Conservation (phyloP, 1,140 invertebrate genomes). For the Cyclina sinensis region DNA sequence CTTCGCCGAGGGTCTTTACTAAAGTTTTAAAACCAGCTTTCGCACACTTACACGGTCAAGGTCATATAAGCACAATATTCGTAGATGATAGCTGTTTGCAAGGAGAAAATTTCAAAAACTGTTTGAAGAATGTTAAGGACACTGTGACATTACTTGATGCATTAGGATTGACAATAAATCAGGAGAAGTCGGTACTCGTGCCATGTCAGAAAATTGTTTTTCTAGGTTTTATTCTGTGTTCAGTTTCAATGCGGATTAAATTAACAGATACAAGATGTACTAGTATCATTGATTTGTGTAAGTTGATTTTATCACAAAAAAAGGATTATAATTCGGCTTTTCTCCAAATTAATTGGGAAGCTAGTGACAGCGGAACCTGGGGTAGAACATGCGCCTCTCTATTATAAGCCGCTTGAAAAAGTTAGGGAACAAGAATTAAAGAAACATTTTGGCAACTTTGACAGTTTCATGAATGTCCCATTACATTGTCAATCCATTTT, state of each 20-base stretch:
- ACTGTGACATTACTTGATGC: conserved; percentile 22
- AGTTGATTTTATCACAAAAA: background rate
- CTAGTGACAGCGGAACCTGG: conserved; percentile 22
- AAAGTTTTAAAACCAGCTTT: conserved; percentile 70
- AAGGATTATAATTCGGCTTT: background rate
- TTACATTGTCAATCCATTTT: too few species aligned
- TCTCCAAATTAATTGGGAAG: conserved; percentile 11
- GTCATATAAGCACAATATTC: conserved; percentile 44
- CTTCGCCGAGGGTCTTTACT: conserved; percentile 68
- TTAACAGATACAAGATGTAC: background rate
- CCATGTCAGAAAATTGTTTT: too few species aligned
- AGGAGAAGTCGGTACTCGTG: conserved; percentile 9
- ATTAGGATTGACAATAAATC: conserved; percentile 55
- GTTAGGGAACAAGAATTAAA: background rate
- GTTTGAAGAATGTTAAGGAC: conserved; percentile 34
- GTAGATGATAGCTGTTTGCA: conserved; percentile 66
- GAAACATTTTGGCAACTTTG: background rate
- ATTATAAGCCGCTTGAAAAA: conserved; percentile 16
- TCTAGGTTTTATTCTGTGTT: too few species aligned
- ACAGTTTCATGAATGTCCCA: background rate
- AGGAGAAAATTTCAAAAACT: conserved; percentile 48
- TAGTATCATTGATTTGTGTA: background rate
- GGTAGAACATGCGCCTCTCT: background rate
- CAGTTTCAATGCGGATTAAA: background rate
- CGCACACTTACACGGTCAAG: conserved; percentile 13